Conservation (phyloP, 1,140 invertebrate genomes). For the Hylaeus anthracinus region DNA sequence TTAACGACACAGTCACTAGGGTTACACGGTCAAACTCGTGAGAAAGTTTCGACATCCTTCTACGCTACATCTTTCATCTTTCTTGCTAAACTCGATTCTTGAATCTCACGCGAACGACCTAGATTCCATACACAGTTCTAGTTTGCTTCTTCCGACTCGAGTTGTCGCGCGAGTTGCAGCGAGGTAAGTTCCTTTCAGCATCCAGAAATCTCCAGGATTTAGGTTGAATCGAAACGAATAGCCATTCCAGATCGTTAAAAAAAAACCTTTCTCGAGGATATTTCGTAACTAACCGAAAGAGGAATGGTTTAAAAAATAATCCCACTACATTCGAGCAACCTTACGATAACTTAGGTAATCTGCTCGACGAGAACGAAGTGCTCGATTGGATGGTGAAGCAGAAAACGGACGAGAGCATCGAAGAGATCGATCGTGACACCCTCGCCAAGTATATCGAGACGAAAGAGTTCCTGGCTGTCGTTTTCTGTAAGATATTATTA, state of each 20-base stretch:
- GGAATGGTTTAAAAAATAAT: not conserved
- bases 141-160: not conserved
- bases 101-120: not conserved
- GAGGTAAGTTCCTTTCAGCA: constrained; percentile 20
- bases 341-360: constrained; percentile 86
- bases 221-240: constrained; percentile 19
- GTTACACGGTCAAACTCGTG: not conserved
- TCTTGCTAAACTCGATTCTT: not conserved
- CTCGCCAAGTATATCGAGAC: constrained; percentile 93
- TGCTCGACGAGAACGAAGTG: constrained; percentile 91
- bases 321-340: constrained; percentile 14
- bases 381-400: constrained; percentile 95
- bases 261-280: not conserved
- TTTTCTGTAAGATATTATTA: constrained; percentile 91
- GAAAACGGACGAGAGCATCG: constrained; percentile 96
- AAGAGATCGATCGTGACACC: constrained; percentile 92
- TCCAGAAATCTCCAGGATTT: constrained; percentile 27
- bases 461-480: constrained; percentile 94
- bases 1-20: not conserved
- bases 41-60: not conserved
- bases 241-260: constrained; percentile 57
- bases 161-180: not conserved
- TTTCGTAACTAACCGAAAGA: not conserved
- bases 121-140: not conserved
- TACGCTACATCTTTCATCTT: not conserved